These are phyloP conservation scores for Dichetophora obliterata DNA, from an alignment of 2,888 invertebrate species.

Conservation along the genomic window DNA sequence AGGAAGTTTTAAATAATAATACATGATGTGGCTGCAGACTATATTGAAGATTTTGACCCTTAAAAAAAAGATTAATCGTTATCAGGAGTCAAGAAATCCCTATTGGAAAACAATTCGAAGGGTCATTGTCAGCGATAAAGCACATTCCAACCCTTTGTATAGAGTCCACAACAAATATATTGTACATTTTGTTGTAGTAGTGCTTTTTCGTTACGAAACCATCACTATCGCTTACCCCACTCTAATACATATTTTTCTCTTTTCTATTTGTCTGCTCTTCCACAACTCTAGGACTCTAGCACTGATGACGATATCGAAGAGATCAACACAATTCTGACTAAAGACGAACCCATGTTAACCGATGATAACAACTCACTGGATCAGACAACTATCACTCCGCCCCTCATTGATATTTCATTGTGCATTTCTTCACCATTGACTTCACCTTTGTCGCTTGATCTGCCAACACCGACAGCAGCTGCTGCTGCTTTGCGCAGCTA, in stretches of 20 bases:
- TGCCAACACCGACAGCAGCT: constrained; percentile 47
- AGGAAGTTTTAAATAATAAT: too few relatives aligned
- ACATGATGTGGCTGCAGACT: too few relatives aligned
- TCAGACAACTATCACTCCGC: constrained; percentile 38
- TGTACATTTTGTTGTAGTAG: not conserved
- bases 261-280: constrained; percentile 16
- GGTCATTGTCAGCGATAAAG: too few relatives aligned
- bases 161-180: not conserved
- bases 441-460: constrained; percentile 50
- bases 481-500: constrained; percentile 60
- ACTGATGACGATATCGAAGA: constrained; percentile 21
- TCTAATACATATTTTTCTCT: constrained; percentile 43
- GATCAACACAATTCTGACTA: constrained; percentile 43
- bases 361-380: constrained; percentile 55
- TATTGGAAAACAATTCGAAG: too few relatives aligned
- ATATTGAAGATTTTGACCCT: too few relatives aligned
- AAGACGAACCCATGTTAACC: constrained; percentile 52
- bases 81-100: too few relatives aligned
- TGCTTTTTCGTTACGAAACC: not conserved
- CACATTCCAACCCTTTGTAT: too few relatives aligned
- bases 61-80: too few relatives aligned
- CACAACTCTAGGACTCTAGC: not conserved
- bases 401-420: too few relatives aligned
- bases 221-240: not conserved
- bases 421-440: constrained; percentile 42